phyloP scores from a whole-genome alignment of 2,888 invertebrate species.

The Drosophila atroscutellata region DNA sequence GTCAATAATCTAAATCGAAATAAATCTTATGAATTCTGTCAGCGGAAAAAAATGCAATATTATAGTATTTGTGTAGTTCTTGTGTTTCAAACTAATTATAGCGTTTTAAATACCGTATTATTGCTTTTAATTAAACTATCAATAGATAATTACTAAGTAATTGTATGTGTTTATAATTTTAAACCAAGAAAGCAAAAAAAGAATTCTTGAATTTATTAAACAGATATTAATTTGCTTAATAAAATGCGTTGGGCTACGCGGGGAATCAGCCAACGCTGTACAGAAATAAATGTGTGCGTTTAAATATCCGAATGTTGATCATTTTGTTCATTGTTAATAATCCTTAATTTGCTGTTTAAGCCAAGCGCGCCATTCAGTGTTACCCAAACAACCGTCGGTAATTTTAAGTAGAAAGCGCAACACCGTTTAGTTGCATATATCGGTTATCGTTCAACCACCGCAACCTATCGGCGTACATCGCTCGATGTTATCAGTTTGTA shows the following conservation, averaged over 20 bases:
- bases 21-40: slow-evolving; percentile 24
- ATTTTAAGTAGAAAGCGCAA: not conserved
- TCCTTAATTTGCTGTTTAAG: not conserved
- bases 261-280: slow-evolving; percentile 8
- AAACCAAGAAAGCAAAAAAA: slow-evolving; percentile 35
- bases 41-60: slow-evolving; percentile 19
- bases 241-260: slow-evolving; percentile 28
- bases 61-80: slow-evolving; percentile 34
- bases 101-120: slow-evolving; percentile 47
- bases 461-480: slow-evolving; percentile 7
- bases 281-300: not conserved
- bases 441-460: slow-evolving; percentile 34
- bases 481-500: slow-evolving; percentile 32
- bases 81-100: slow-evolving; percentile 44
- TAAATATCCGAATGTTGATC: not conserved
- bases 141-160: slow-evolving; percentile 41
- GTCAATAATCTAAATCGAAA: slow-evolving; percentile 3
- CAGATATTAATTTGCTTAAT: slow-evolving; percentile 27
- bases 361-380: slow-evolving; percentile 9
- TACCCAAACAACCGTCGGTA: not conserved
- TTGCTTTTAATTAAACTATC: slow-evolving; percentile 42
- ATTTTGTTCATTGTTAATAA: not conserved
- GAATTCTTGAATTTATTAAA: slow-evolving; percentile 39
- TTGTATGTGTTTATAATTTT: slow-evolving; percentile 40
- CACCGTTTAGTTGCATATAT: slow-evolving; percentile 4